Evolutionary conservation across 2,888 invertebrate species (phyloP).

Genomic region (Ennomos erosarius): DNA sequence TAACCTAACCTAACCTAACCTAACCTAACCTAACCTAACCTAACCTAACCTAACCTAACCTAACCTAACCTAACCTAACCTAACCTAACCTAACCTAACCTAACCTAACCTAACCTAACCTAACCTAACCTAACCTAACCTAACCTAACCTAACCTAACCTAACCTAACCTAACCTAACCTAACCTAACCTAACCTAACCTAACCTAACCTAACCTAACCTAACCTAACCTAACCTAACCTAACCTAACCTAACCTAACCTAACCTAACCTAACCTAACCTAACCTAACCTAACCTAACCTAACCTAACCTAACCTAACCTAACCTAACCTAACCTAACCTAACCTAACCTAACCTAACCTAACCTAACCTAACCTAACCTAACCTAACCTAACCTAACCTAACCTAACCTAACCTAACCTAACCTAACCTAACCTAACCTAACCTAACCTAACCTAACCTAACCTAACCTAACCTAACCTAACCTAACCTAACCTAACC

Average conservation of each 20-base stretch:
- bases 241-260: slow-evolving; percentile 30
- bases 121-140: slow-evolving; percentile 14
- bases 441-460: slow-evolving; percentile 31
- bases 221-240: slow-evolving; percentile 29
- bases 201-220: slow-evolving; percentile 4
- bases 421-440: slow-evolving; percentile 17
- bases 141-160: slow-evolving; percentile 27
- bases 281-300: slow-evolving; percentile 1
- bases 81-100: slow-evolving; percentile 2
- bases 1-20: slow-evolving; percentile 17
- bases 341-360: slow-evolving; percentile 19
- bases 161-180: slow-evolving; percentile 22
- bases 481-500: slow-evolving; percentile 1
- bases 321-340: slow-evolving; percentile 14
- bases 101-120: slow-evolving; percentile 5
- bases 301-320: neutral
- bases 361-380: slow-evolving; percentile 29
- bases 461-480: slow-evolving; percentile 22
- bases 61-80: slow-evolving; percentile 1
- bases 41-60: slow-evolving; percentile 22
- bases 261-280: slow-evolving; percentile 7
- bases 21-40: slow-evolving; percentile 31
- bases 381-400: slow-evolving; percentile 7
- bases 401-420: slow-evolving; percentile 5
- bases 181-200: slow-evolving; percentile 5